Evolutionary conservation across 2,888 invertebrate species (phyloP), one percentile per base, ranked within the genome.

Genomic region (Archips xylosteana): DNA sequence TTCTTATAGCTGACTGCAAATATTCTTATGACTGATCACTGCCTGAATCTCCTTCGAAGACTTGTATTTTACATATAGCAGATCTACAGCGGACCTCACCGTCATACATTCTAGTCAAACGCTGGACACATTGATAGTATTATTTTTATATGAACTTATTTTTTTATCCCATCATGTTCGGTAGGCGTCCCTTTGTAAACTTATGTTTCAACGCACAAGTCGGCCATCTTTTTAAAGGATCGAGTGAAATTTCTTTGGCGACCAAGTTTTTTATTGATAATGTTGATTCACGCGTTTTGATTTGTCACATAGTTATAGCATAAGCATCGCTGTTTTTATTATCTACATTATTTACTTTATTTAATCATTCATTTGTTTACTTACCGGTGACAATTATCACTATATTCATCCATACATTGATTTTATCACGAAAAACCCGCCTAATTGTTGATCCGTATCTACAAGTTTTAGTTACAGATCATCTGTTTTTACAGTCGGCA

Each of bases 21-120:
- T 64, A 49, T n/a, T 64, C 15, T 64, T 32, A 64, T 49, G 32
- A 64, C 32, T 42, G 12, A 62, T 9, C 34, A 49, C 64, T 64
- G 64, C 47, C 47, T 64, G 32, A 45, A 64, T 49, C 47, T 64
- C 63, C n/a, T 64, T 32, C 5, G 10, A 34, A 49, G 64, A 64
- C 47, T 64, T 65, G 13, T 34, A n/a, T 64, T 64, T 15, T 39
- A 39, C 39, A 5, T 39, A 5, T 47, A 23, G 32, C 4, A 47
- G 13, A 45, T 23, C 23, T 1, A 67, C 54, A 63, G 63, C 63
- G 59, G 63, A 73, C 63, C 68, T 73, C 73, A 69, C 68, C 34
- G 63, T 68, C 42, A 59, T 63, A 64, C 68, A n/a, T 72, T 73
- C 73, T 73, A 73, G 73, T 73, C 73, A 73, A 63, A 42, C 15